A percentile compares a stretch with the other conserved stretches of the same genome.
Evolutionary conservation across 1,140 invertebrate species (phyloP).

Genomic region (Ceratosolen fusciceps): DNA sequence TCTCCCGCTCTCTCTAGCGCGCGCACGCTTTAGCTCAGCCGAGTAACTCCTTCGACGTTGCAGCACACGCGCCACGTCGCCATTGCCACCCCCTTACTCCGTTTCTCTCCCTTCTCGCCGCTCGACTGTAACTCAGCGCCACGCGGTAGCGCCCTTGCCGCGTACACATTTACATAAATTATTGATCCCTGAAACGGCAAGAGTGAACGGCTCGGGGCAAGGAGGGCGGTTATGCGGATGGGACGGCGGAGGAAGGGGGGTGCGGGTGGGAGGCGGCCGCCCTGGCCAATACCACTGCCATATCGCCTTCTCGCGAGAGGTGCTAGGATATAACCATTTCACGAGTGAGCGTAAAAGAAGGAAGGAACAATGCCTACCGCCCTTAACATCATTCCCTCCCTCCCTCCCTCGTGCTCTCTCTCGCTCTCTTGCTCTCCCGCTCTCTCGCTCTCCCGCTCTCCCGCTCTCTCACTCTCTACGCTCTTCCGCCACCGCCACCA

Average conservation of each 20-base stretch:
- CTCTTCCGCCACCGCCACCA: no score
- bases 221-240: not conserved
- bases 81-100: conserved; percentile 58
- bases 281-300: conserved; percentile 68
- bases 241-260: not conserved
- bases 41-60: conserved; percentile 46
- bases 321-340: conserved; percentile 51
- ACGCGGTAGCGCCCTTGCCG: conserved; percentile 70
- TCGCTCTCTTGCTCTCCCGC: no score
- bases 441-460: no score
- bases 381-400: not conserved
- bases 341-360: conserved; percentile 20
- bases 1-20: not conserved
- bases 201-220: not conserved
- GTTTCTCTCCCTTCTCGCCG: conserved; percentile 54
- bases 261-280: conserved; percentile 18
- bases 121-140: conserved; percentile 69
- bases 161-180: conserved; percentile 73
- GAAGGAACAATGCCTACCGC: conserved; percentile 20
- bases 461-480: no score
- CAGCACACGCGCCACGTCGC: conserved; percentile 49
- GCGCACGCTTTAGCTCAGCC: not conserved
- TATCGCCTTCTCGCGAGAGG: conserved; percentile 47
- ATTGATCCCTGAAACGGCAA: conserved; percentile 71
- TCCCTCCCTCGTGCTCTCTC: no score